phyloP scores from a whole-genome alignment of 2,113 vertebrate species.

The Phoxinus phoxinus region DNA sequence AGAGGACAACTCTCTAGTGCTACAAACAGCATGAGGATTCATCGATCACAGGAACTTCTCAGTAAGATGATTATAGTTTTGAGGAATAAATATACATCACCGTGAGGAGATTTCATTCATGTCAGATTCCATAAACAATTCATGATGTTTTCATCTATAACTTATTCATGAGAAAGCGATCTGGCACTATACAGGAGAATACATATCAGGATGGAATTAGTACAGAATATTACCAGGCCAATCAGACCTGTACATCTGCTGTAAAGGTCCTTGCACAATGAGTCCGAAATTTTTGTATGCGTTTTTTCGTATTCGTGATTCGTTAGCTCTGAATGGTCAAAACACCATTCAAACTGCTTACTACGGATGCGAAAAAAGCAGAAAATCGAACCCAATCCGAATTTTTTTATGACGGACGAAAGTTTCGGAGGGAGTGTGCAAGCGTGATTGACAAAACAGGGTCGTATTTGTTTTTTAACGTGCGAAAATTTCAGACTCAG shows the following conservation, averaged over 20 bases:
- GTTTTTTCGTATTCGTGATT: no score
- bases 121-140: slow-evolving; percentile 22
- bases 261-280: no score
- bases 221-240: slow-evolving; percentile 24
- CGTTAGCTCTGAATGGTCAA: no score
- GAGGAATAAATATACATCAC: slow-evolving; percentile 10
- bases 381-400: no score
- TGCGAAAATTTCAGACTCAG: no score
- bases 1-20: not conserved
- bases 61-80: slow-evolving; percentile 19
- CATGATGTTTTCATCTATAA: not conserved
- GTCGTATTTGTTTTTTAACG: no score
- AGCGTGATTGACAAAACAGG: no score
- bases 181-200: slow-evolving; percentile 26
- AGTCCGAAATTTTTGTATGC: no score
- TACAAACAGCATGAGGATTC: not conserved
- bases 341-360: no score
- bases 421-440: no score
- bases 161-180: slow-evolving; percentile 16
- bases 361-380: no score
- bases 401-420: no score
- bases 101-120: not conserved
- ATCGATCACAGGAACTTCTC: not conserved
- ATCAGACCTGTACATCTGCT: not conserved
- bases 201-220: slow-evolving; percentile 48